Evolutionary conservation across 1,140 invertebrate genomes (phyloP).

Genomic region (Nomia melanderi): DNA sequence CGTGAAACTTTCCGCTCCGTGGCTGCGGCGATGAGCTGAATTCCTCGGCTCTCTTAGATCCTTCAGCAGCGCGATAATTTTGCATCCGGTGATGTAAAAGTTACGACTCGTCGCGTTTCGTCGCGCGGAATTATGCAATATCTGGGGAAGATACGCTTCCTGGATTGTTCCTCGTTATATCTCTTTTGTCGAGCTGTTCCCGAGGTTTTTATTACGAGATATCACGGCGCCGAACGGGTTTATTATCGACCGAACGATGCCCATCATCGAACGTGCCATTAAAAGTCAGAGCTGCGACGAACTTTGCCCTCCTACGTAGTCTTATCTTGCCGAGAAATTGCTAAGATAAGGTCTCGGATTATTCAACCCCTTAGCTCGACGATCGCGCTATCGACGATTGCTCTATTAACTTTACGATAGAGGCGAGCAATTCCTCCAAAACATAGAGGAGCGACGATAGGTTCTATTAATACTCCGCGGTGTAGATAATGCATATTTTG

Average conservation of each 20-base stretch:
- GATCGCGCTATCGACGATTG: not conserved
- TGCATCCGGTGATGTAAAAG: not conserved
- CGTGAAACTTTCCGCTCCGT: no score
- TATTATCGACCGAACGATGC: not conserved
- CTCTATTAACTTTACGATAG: not conserved
- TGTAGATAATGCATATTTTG: no score
- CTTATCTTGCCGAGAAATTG: not conserved
- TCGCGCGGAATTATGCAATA: not conserved
- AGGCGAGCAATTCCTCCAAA: not conserved
- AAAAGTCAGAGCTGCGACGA: not conserved
- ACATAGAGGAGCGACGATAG: no score
- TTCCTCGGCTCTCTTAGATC: no score
- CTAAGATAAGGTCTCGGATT: not conserved
- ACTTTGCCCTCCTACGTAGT: not conserved
- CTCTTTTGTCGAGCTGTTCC: not conserved
- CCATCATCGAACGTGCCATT: not conserved
- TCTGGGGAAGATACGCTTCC: not conserved
- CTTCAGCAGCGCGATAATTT: constrained; percentile 1
- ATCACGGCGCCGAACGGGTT: not conserved
- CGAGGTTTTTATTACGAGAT: no score
- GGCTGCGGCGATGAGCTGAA: no score
- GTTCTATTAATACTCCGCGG: no score
- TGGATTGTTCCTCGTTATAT: not conserved
- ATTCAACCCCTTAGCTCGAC: not conserved
- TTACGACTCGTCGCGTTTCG: not conserved